Conservation (phyloP, 2,113 vertebrate genomes). For the Syngnathoides biaculeatus region DNA sequence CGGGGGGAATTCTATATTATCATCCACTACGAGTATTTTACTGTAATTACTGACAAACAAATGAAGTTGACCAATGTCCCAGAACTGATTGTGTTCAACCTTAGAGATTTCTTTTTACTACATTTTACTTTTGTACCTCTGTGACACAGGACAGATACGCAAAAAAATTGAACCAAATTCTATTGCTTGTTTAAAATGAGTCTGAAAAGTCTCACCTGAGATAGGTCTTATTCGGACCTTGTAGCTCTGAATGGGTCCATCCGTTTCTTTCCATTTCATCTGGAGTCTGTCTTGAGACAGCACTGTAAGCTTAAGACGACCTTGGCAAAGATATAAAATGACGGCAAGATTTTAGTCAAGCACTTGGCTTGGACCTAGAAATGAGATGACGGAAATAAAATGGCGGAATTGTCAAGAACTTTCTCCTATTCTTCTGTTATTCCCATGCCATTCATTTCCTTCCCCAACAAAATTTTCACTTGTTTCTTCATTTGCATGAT, state of each 20-base stretch:
- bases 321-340: constrained; percentile 22
- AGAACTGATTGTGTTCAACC: too few relatives aligned
- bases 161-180: too few relatives aligned
- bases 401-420: constrained; percentile 9
- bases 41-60: too few relatives aligned
- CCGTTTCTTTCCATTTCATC: constrained; percentile 89
- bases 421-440: constrained; percentile 15
- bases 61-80: too few relatives aligned
- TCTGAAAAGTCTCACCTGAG: constrained; percentile 75
- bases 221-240: constrained; percentile 86
- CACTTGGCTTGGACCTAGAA: constrained; percentile 18
- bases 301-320: constrained; percentile 81
- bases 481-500: constrained; percentile 73
- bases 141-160: too few relatives aligned
- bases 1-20: too few relatives aligned
- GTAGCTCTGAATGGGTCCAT: constrained; percentile 81
- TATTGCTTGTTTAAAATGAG: background rate
- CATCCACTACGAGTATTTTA: too few relatives aligned
- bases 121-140: too few relatives aligned
- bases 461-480: constrained; percentile 63
- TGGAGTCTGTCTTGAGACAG: constrained; percentile 88
- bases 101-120: too few relatives aligned
- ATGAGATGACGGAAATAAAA: constrained; percentile 47
- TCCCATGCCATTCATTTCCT: constrained; percentile 51
- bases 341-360: background rate